Evolutionary conservation across 2,113 vertebrate genomes (phyloP).

Genomic region (Sciurus niger): DNA sequence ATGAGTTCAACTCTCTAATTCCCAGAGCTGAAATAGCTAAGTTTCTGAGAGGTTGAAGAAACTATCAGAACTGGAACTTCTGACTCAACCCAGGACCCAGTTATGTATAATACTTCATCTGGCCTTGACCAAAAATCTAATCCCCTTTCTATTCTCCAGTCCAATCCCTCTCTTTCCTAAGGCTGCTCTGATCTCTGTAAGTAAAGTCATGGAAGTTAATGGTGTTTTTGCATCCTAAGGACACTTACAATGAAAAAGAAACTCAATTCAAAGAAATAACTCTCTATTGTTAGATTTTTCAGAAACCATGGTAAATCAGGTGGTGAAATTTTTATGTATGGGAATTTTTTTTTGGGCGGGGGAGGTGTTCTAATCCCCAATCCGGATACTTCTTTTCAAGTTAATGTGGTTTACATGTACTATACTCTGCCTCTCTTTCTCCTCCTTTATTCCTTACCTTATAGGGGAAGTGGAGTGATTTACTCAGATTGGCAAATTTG

Average conservation of each 20-base stretch:
- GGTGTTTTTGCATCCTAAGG: not conserved
- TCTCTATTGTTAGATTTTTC: not conserved
- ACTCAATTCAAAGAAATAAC: not conserved
- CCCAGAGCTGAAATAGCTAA: not conserved
- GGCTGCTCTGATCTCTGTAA: constrained; percentile 9
- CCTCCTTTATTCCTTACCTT: not conserved
- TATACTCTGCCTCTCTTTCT: not conserved
- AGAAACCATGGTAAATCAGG: not conserved
- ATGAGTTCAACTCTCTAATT: not conserved
- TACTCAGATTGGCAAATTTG: constrained; percentile 5
- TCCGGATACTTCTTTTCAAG: not conserved
- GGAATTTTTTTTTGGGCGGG: not conserved
- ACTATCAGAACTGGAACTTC: not conserved
- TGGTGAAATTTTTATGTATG: not conserved
- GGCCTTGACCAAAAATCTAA: not conserved
- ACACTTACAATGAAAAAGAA: constrained; percentile 28
- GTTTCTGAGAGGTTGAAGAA: constrained; percentile 12
- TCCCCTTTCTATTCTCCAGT: not conserved
- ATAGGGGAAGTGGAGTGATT: not conserved
- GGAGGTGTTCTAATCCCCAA: not conserved
- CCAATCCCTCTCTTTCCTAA: not conserved
- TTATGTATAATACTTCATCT: not conserved
- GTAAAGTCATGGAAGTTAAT: not conserved
- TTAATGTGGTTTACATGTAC: not conserved
- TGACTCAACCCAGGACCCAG: not conserved